These are phyloP conservation scores for Halocynthia roretzi DNA, from an alignment of 23 tunicate genomes.

Conservation along the genomic window DNA sequence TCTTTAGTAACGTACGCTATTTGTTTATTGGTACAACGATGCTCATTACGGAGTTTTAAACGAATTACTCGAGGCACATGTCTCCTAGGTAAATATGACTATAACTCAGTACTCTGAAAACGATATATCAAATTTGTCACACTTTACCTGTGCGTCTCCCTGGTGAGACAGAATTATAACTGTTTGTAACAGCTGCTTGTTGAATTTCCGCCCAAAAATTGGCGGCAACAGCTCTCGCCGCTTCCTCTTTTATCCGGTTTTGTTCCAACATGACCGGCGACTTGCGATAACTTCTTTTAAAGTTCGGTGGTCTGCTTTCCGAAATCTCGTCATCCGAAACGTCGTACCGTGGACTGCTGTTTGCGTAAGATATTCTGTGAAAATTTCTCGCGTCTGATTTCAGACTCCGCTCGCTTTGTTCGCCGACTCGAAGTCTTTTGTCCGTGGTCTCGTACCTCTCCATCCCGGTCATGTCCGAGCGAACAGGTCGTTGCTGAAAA, in stretches of 20 bases:
- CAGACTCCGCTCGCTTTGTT: conserved; percentile 11
- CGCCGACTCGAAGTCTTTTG: neutral
- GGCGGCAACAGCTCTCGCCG: conserved; percentile 57
- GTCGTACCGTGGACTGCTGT: conserved; percentile 3
- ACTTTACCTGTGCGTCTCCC: too few relatives aligned
- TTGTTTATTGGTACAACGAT: too few relatives aligned
- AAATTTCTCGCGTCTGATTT: neutral
- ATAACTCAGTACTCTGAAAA: too few relatives aligned
- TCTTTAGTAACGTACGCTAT: too few relatives aligned
- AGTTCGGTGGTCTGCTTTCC: conserved; percentile 15
- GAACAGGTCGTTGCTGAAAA: neutral
- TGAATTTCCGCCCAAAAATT: conserved; percentile 88
- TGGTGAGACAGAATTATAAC: too few relatives aligned
- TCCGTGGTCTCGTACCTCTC: conserved; percentile 6
- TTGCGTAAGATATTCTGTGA: neutral
- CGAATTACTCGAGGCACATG: too few relatives aligned
- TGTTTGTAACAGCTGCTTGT: conserved; percentile 47
- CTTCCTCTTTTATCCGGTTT: conserved; percentile 53
- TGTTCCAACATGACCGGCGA: conserved; percentile 36
- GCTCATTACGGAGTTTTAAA: too few relatives aligned
- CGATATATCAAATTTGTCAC: too few relatives aligned
- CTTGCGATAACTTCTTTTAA: conserved; percentile 13
- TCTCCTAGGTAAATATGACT: too few relatives aligned
- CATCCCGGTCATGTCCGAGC: conserved; percentile 1
- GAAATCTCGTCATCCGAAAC: conserved; percentile 11